Conservation (phyloP, 1,140 invertebrate species). For the Magallana gigas region DNA sequence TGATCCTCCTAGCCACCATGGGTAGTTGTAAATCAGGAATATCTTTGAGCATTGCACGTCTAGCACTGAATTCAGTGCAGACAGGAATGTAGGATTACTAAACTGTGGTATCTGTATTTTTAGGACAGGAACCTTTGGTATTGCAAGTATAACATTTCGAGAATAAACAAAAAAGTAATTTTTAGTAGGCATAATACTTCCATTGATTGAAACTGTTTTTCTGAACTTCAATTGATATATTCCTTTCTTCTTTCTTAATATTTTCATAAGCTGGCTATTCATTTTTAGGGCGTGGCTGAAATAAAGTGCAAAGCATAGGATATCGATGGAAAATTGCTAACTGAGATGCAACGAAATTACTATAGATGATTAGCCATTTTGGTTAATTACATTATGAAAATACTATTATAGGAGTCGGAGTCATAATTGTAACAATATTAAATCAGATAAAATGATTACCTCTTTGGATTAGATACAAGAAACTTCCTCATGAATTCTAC, state of each 20-base stretch:
- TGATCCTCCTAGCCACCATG: slow-evolving; percentile 14
- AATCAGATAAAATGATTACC: background rate
- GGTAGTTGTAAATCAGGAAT: slow-evolving; percentile 25
- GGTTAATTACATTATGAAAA: too few relatives aligned
- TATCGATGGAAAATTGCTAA: too few relatives aligned
- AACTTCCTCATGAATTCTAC: background rate
- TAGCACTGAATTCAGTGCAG: background rate
- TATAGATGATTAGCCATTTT: too few relatives aligned
- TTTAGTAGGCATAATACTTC: background rate
- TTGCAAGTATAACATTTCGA: slow-evolving; percentile 12
- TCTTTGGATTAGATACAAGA: background rate
- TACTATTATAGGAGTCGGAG: too few relatives aligned
- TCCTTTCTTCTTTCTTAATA: background rate
- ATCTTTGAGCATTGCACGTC: slow-evolving; percentile 1
- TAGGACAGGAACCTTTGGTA: slow-evolving; percentile 35
- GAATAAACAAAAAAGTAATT: background rate
- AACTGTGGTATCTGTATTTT: background rate
- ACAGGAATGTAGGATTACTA: background rate
- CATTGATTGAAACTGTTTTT: slow-evolving; percentile 22
- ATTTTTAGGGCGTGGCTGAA: background rate
- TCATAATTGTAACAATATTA: too few relatives aligned
- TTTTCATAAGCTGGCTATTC: slow-evolving; percentile 13
- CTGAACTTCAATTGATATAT: slow-evolving; percentile 4
- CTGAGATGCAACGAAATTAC: too few relatives aligned
- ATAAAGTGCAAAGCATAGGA: too few relatives aligned